phyloP scores from a whole-genome alignment of 2,113 vertebrate species.

The Phaethon lepturus region DNA sequence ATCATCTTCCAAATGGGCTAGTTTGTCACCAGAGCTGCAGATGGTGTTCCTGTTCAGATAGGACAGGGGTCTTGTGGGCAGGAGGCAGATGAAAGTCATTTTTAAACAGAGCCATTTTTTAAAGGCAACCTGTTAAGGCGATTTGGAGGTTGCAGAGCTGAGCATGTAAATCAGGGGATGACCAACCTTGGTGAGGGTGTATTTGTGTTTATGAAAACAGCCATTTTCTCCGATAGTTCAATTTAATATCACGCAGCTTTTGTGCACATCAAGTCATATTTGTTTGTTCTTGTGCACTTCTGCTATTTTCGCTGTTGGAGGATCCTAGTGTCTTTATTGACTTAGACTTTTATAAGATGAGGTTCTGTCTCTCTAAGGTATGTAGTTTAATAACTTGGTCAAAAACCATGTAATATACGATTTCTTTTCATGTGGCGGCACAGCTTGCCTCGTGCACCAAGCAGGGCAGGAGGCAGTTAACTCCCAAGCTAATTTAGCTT shows the following conservation, averaged over 20 bases:
- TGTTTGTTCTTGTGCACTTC: slow-evolving; percentile 38
- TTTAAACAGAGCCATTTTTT: not conserved
- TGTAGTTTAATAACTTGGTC: slow-evolving; percentile 68
- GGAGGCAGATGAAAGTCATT: slow-evolving; percentile 3
- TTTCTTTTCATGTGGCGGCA: slow-evolving; percentile 20
- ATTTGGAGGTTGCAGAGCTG: slow-evolving; percentile 12
- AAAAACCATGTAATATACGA: slow-evolving; percentile 31
- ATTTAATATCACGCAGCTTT: slow-evolving; percentile 14
- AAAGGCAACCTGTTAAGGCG: not conserved
- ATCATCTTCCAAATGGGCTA: not conserved
- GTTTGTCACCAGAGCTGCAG: slow-evolving; percentile 38
- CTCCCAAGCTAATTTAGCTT: slow-evolving; percentile 56
- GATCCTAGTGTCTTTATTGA: slow-evolving; percentile 57
- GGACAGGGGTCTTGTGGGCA: not conserved
- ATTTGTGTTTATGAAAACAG: slow-evolving; percentile 12
- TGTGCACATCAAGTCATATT: slow-evolving; percentile 22
- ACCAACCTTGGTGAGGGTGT: not conserved
- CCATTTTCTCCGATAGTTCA: not conserved
- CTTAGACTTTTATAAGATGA: slow-evolving; percentile 62
- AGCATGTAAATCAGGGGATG: slow-evolving; percentile 33
- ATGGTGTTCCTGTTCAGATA: not conserved
- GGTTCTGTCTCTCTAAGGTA: slow-evolving; percentile 57
- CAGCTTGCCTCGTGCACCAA: slow-evolving; percentile 33
- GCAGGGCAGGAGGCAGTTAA: slow-evolving; percentile 65
- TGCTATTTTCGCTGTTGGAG: slow-evolving; percentile 14